Evolutionary conservation across 2,113 vertebrate genomes (phyloP).

Genomic region (Prunella himalayana): DNA sequence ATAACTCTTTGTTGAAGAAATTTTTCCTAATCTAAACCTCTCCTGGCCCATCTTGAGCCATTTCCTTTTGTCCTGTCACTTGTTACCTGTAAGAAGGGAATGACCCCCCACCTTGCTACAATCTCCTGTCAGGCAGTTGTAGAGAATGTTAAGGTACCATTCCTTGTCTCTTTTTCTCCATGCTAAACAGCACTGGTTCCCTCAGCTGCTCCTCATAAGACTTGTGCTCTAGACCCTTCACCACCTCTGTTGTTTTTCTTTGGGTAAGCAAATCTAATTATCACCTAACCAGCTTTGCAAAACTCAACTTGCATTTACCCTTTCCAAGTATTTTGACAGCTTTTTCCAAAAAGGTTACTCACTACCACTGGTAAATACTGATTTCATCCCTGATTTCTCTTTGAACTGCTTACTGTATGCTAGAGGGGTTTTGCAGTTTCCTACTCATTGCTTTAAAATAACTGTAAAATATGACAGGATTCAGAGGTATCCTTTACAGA

Average conservation of each 20-base stretch:
- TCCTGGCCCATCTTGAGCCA: fast-evolving
- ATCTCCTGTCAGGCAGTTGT: background rate
- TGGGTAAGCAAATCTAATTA: background rate
- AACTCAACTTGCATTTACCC: background rate
- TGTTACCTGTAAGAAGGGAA: background rate
- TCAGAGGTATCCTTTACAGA: background rate
- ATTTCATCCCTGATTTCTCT: background rate
- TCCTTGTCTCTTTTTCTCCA: background rate
- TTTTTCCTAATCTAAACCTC: background rate
- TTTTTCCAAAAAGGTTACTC: background rate
- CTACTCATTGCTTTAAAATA: background rate
- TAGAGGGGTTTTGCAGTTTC: background rate
- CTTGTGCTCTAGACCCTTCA: background rate
- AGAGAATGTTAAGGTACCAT: background rate
- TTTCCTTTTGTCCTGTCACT: background rate
- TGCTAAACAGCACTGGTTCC: background rate
- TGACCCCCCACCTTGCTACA: fast-evolving
- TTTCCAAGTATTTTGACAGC: background rate
- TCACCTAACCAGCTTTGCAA: background rate
- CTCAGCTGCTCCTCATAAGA: background rate
- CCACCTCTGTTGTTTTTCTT: background rate
- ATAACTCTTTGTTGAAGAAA: background rate
- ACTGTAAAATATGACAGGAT: background rate
- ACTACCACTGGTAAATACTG: background rate
- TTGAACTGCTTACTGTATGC: background rate